These are phyloP conservation scores for Apodemus agrarius DNA, from an alignment of 2,797 vertebrate genomes.

Conservation along the genomic window DNA sequence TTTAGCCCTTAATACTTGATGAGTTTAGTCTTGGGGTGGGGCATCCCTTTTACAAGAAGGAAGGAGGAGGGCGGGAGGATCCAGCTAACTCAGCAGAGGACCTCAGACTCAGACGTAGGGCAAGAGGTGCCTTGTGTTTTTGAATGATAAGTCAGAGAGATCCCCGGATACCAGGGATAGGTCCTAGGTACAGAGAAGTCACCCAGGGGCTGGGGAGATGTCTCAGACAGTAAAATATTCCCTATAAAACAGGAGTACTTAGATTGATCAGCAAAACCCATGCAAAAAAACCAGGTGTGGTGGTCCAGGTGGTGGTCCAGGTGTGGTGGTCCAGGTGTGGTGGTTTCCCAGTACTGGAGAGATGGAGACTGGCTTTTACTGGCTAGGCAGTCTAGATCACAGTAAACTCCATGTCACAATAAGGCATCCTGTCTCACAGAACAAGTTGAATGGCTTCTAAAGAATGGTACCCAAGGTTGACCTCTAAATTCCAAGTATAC, in stretches of 20 bases:
- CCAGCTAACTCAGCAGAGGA: fast-evolving
- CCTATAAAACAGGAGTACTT: background rate
- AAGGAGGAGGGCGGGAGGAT: background rate
- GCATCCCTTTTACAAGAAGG: background rate
- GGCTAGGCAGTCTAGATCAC: background rate
- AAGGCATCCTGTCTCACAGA: background rate
- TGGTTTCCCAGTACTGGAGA: background rate
- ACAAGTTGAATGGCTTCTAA: background rate
- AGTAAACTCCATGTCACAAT: background rate
- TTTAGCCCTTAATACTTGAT: background rate
- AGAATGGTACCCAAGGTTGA: background rate
- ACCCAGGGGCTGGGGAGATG: background rate
- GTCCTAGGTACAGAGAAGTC: background rate
- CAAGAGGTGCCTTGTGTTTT: background rate
- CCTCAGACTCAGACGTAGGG: background rate
- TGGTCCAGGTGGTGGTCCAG: background rate
- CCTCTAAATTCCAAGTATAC: background rate
- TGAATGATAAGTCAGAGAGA: background rate
- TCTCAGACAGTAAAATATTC: background rate
- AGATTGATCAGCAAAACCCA: no score
- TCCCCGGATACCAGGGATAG: background rate
- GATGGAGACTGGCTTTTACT: background rate
- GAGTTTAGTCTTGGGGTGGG: background rate
- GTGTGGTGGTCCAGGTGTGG: background rate
- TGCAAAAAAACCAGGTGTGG: background rate